Base-by-base conservation (phyloP, 2,113 vertebrate genomes). In the Lepus europaeus region DNA sequence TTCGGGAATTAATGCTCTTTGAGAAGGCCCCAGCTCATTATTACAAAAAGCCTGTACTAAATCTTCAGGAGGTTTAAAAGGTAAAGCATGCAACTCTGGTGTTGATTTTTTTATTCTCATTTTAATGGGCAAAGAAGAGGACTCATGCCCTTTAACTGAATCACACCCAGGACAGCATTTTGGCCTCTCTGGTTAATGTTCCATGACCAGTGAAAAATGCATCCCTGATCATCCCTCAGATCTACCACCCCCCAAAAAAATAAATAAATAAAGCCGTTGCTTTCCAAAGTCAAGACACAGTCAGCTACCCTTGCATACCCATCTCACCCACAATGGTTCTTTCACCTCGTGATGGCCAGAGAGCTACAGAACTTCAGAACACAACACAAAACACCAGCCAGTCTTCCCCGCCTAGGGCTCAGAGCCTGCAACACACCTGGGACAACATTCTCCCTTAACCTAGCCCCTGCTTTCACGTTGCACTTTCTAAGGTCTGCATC, bases 191-290 rank as follows among this genome's bases (percentile, higher is more conserved):
- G 5, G 70, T 94, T 25, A 69, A 73, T 59, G 36, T 8, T 93
- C 70, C 93, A 88, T 85, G 93, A 89, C 31, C 72, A 72, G 10
- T 81, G 94, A 90, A 94, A 96, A 94, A 36, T 53, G 12, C 94
- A 79, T 79, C 77, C 64, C 68, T 92, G 45, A 63, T 85, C 81
- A 93, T 79, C 94, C 85, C 16, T 93, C 39, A 69, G 25, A 69
- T 33, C 36, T 70, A 72, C 51, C 16, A 19, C 39, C 56, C 56
- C 56, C 5, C 4, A 3, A 59, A 59, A 59, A 80, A 88, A 33
- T 85, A 83, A 94, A 25, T 36, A 45, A 45, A 27, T 36, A 36
- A 36, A 36, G 36, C 36, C 36, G 31, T 9, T 91, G 27, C 27
- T 95, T 90, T 53, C 87, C 27, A 87, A 92, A 90, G 74, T 36